Evolutionary conservation across 2,888 invertebrate genomes (phyloP).

Genomic region (Gibbula magus): DNA sequence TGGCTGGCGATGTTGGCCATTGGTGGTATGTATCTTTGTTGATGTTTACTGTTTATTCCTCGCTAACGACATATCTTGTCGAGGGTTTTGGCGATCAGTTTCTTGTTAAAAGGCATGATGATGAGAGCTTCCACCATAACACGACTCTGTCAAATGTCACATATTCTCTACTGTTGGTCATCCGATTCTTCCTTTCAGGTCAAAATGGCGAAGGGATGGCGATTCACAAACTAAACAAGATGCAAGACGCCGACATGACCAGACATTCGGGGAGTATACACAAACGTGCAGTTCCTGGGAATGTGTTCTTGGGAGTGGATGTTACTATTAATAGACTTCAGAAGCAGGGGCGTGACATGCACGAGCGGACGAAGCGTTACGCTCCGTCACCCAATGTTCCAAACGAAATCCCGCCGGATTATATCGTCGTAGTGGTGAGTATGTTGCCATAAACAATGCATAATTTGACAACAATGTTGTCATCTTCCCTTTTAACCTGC

Average conservation of each 20-base stretch:
- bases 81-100: no score
- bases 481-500: no score
- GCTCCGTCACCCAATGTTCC: not conserved
- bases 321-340: not conserved
- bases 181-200: not conserved
- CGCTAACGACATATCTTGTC: no score
- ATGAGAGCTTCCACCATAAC: no score
- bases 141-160: not conserved
- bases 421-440: constrained; percentile 6
- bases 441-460: not conserved
- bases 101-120: no score
- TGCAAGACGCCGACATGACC: not conserved
- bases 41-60: no score
- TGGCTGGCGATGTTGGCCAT: not conserved
- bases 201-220: not conserved
- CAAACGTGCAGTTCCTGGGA: not conserved
- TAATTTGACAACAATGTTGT: no score
- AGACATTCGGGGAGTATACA: not conserved
- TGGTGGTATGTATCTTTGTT: no score
- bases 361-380: not conserved
- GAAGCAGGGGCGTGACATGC: not conserved
- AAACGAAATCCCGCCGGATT: not conserved
- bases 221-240: not conserved
- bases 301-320: not conserved
- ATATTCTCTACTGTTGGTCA: not conserved